Evolutionary conservation across 2,888 invertebrate species (phyloP), one percentile per base, ranked within the genome.

Genomic region (Choreutis nemorana): DNA sequence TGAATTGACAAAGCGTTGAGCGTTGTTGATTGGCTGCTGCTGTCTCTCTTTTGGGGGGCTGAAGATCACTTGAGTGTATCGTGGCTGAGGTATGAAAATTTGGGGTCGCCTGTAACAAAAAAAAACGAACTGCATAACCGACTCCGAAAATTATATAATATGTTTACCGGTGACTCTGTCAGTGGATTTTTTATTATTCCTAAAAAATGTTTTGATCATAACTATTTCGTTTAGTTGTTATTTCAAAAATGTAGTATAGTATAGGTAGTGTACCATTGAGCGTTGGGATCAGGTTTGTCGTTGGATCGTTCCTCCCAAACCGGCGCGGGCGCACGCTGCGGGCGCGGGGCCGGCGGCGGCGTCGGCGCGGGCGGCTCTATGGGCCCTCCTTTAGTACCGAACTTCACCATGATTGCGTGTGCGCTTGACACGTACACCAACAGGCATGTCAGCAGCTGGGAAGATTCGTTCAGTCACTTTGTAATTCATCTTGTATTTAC

Each of bases 391-490:
- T 81, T 84, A 2, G 85, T 85, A 46, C 84, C 84, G 54, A 71
- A 85, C 54, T 83, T 82, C 35, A 85, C 85, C 65, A 79, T 81
- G 67, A 85, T 84, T 41, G 81, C 78, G 26, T 80, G 71, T 58
- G 66, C 72, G 53, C 67, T 53, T 5, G 61, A 56, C 10, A 57
- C 64, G 65, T 61, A 78, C 63, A 78, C 50, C 48, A 71, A 46
- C 68, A 77, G 65, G 64, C 67, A 73, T 32, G 59, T 57, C 59
- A 78, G 62, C 58, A 75, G 36, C 77, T 75, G 48, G 8, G 29
- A 21, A 34, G n/a, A n/a, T n/a, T n/a, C n/a, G n/a, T n/a, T n/a
- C n/a, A n/a, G n/a, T n/a, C n/a, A n/a, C n/a, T n/a, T n/a, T n/a
- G n/a, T n/a, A n/a, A 27, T n/a, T n/a, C n/a, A n/a, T n/a, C n/a